Evolutionary conservation across 2,888 invertebrate species (phyloP).

Genomic region (Drosophila nr. perissopoda): DNA sequence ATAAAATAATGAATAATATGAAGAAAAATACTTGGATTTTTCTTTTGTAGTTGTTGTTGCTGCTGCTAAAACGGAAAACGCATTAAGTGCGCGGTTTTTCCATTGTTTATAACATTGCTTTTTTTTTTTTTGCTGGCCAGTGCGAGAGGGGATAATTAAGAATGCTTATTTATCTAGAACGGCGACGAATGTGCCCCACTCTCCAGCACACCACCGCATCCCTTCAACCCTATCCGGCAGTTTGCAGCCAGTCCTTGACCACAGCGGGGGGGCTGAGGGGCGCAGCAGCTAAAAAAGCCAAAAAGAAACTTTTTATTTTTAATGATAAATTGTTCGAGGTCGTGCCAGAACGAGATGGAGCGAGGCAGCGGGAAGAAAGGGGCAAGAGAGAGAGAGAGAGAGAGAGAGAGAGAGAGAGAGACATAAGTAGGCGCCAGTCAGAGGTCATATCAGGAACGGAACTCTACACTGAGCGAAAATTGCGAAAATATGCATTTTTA

Average conservation of each 20-base stretch:
- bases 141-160: constrained; percentile 83
- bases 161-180: constrained; percentile 84
- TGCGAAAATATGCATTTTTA: neutral
- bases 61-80: constrained; percentile 73
- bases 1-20: constrained; percentile 78
- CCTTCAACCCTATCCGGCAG: neutral
- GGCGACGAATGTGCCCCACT: constrained; percentile 80
- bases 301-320: constrained; percentile 69
- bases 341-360: constrained; percentile 7
- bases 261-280: constrained; percentile 43
- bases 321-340: constrained; percentile 72
- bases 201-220: neutral
- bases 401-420: constrained; percentile 6
- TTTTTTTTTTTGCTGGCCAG: constrained; percentile 28
- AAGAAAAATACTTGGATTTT: constrained; percentile 75
- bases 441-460: constrained; percentile 51
- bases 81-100: constrained; percentile 82
- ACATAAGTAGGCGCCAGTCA: constrained; percentile 61
- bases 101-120: constrained; percentile 77
- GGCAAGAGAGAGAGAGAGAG: neutral
- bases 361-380: constrained; percentile 9
- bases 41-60: constrained; percentile 25
- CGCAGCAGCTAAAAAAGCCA: constrained; percentile 36
- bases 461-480: neutral
- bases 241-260: constrained; percentile 55